Base-by-base conservation (phyloP, 2,888 invertebrate genomes). In the Byasa hedistus region DNA sequence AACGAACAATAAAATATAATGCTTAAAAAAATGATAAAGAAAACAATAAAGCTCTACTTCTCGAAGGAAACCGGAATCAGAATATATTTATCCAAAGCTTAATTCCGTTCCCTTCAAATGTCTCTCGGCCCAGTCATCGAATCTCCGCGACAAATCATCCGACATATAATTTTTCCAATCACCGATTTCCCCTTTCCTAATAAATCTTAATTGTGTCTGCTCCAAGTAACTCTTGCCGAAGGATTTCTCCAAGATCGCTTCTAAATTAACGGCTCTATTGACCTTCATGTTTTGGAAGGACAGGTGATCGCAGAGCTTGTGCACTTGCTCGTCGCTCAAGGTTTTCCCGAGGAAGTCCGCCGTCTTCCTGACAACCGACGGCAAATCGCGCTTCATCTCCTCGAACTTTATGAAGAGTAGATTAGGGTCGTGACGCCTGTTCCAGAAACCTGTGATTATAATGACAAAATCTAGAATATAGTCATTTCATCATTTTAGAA, bases 161-260 rank as follows among this genome's bases (percentile, higher is more conserved):
- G 94, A 93, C 94, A 97, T 96, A 69, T 95, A 93, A 79, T 96
- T 95, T 76, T 94, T 94, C 96, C 95, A 95, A 75, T 96, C 96
- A 0, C 96, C 96, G 22, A 96, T 94, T 79, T 94, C 92, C 0
- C 97, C 97, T 83, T 96, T 96, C 21, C 96, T 92, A 69, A 96
- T 95, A 74, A 96, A 96, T 74, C 94, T 93, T 0, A 89, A 75
- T 44, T 93, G 82, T 0, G 93, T 91, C 56, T 93, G 89, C 23
- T 91, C 86, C 52, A 92, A 81, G 64, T 87, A 88, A 61, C 87
- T 87, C 44, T 84, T 84, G 0, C 91, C 90, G 27, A 89, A 92
- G 0, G 92, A 92, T 69, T 92, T 92, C 65, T 92, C 92, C 15
- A 95, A 82, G 52, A 95, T 86, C 2, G 93, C 88, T 68, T 95